Base-by-base conservation (phyloP, 2,888 invertebrate genomes). In the Chymomyza fuscimana region DNA sequence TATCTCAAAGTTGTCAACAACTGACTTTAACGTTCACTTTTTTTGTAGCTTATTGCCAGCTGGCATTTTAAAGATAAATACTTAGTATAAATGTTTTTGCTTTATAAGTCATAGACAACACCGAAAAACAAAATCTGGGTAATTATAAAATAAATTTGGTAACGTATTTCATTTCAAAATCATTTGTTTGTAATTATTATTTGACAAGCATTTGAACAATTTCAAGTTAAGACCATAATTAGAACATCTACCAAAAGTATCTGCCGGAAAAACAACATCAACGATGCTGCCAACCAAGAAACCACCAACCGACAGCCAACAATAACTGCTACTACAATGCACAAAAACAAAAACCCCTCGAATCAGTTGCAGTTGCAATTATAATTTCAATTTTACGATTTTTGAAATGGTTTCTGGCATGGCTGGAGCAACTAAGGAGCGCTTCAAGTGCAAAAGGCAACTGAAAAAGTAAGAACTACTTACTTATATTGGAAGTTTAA, bases 311-410 rank as follows among this genome's bases (percentile, higher is more conserved):
- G 29, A 25, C 19, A 25, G 63, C 22, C 19, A 63, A 63, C 46
- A 63, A 46, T 22, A 51, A 51, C 63, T 19, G 15, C 16, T 5
- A 62, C 36, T 19, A 25, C 16, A 25, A 52, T 10, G 16, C 52
- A 10, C 12, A n/a, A 54, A 71, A 78, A 74, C 77, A 74, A 72
- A 72, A 72, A 74, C 61, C 63, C 46, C 72, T 72, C 72, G 77
- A 86, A 86, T 83, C 82, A 81, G 82, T 85, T 86, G 85, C 85
- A 86, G 61, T 72, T 75, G 88, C 85, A 85, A 85, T 87, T 85
- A 85, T 86, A 85, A 87, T 85, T 87, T 85, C 86, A 85, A 85
- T 85, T 85, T 85, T 86, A 87, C 86, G 85, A 81, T 78, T 86
- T 81, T 77, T 86, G 86, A 82, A 84, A 83, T 72, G 75, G 77